Base-by-base conservation (phyloP, 2,888 invertebrate genomes). In the Yponomeuta cagnagella region DNA sequence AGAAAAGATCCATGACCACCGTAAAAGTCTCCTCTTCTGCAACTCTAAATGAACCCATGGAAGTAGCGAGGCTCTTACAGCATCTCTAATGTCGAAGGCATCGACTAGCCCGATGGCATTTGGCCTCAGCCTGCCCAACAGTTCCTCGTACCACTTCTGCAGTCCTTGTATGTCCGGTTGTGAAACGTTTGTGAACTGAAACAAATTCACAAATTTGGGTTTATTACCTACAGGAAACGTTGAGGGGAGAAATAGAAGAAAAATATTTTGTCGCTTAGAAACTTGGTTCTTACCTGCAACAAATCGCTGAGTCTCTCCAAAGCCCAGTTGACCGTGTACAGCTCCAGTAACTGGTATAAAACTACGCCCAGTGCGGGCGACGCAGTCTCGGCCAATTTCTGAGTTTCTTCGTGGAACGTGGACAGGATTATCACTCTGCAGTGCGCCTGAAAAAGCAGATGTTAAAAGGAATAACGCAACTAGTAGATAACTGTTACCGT, bases 21-120 rank as follows among this genome's bases (percentile, higher is more conserved):
- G 37, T 37, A 5, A 37, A 4, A 37, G 4, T 37, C 37, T 43
- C 43, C 43, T 43, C 43, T 43, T 8, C 43, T 43, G 1, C 43
- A 43, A 37, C 37, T 12, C 52, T 52, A 52, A 52, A 6, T 15
- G 52, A 8, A 43, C 43, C 33, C 5, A 33, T 33, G 5, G 33
- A 5, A 33, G 33, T 33, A 33, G 5, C 33, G 5, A 5, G 33
- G 33, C 6, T 74, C 77, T 78, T 75, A 96, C 94, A 76, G 95
- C 95, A 81, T 97, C 97, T 23, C 94, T 93, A 64, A 96, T 94
- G 82, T 98, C 98, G 80, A 98, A 99, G 31, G 97, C 95, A 85
- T 99, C 98, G 0, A 98, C 98, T 70, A 99, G 92, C 1, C 96
- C 95, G 0, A 98, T 95, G 0, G 97, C 97, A 81, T 98, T 96